phyloP scores from a whole-genome alignment of 2,113 vertebrate species.

The Aspiorhynchus laticeps region DNA sequence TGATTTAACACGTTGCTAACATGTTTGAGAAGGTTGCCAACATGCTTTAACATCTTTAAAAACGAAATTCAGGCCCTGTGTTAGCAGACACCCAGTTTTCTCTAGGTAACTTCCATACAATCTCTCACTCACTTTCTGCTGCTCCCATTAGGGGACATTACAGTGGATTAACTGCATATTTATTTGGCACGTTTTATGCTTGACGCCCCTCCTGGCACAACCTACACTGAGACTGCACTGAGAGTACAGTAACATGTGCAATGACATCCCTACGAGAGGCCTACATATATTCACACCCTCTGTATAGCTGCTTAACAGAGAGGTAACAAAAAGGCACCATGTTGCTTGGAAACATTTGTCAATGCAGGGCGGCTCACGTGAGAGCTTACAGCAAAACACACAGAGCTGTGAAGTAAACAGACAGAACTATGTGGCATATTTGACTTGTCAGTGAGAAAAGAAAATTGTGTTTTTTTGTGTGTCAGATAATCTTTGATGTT shows the following conservation, averaged over 20 bases:
- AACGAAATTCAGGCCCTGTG: neutral
- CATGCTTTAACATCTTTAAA: too few species aligned
- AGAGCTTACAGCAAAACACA: slow-evolving; percentile 33
- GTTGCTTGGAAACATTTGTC: slow-evolving; percentile 32
- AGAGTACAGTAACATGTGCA: neutral
- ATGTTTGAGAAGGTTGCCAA: too few species aligned
- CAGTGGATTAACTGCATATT: neutral
- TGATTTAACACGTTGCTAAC: too few species aligned
- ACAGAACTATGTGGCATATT: slow-evolving; percentile 52
- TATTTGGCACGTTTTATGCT: neutral
- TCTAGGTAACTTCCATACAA: neutral
- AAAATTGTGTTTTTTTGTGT: neutral
- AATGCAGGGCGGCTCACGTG: neutral
- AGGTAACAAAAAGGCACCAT: slow-evolving; percentile 33
- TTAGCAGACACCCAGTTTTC: neutral
- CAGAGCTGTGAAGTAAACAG: slow-evolving; percentile 50
- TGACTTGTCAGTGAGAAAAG: slow-evolving; percentile 63
- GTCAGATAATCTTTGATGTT: neutral
- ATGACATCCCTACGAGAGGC: neutral
- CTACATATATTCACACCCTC: slow-evolving; percentile 27
- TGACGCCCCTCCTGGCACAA: neutral
- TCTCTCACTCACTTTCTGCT: too few species aligned
- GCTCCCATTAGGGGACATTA: neutral
- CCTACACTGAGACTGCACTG: neutral
- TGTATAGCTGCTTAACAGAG: slow-evolving; percentile 48